phyloP scores from a whole-genome alignment of 2,888 invertebrate genomes.

The Cyrtodaria siliqua region DNA sequence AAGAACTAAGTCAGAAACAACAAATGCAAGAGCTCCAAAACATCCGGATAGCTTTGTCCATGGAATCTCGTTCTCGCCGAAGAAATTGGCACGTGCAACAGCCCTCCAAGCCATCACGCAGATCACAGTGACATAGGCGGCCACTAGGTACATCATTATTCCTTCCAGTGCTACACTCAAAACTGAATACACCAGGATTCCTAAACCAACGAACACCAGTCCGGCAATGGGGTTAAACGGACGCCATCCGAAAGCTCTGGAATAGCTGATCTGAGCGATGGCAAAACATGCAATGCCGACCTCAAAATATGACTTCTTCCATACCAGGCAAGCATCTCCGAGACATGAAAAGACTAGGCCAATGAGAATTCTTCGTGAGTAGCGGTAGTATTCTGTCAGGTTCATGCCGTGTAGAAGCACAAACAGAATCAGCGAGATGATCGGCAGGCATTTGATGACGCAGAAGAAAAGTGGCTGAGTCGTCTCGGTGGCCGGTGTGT shows the following conservation, averaged over 20 bases:
- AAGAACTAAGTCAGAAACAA: slow-evolving; percentile 93
- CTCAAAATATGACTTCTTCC: slow-evolving; percentile 88
- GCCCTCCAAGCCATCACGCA: slow-evolving; percentile 95
- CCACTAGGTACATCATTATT: slow-evolving; percentile 78
- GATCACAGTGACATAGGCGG: slow-evolving; percentile 90
- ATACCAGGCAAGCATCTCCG: slow-evolving; percentile 91
- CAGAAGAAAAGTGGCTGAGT: slow-evolving; percentile 88
- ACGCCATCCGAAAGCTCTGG: slow-evolving; percentile 92
- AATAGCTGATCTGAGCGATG: slow-evolving; percentile 89
- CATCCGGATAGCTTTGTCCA: slow-evolving; percentile 91
- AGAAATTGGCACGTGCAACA: slow-evolving; percentile 89
- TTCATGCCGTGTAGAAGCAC: slow-evolving; percentile 91
- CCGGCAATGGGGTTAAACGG: slow-evolving; percentile 88
- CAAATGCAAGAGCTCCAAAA: slow-evolving; percentile 91
- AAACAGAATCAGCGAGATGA: slow-evolving; percentile 93
- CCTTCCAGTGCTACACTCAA: slow-evolving; percentile 73
- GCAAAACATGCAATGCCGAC: slow-evolving; percentile 94
- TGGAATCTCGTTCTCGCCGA: slow-evolving; percentile 89
- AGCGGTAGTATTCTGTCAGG: slow-evolving; percentile 90
- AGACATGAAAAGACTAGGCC: slow-evolving; percentile 93
- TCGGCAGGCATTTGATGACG: slow-evolving; percentile 94
- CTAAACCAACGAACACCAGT: slow-evolving; percentile 74
- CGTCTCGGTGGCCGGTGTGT: slow-evolving; percentile 90
- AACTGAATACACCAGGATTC: slow-evolving; percentile 81
- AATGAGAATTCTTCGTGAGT: slow-evolving; percentile 90